phyloP scores from a whole-genome alignment of 2,888 invertebrate species.

The Eupithecia inturbata region DNA sequence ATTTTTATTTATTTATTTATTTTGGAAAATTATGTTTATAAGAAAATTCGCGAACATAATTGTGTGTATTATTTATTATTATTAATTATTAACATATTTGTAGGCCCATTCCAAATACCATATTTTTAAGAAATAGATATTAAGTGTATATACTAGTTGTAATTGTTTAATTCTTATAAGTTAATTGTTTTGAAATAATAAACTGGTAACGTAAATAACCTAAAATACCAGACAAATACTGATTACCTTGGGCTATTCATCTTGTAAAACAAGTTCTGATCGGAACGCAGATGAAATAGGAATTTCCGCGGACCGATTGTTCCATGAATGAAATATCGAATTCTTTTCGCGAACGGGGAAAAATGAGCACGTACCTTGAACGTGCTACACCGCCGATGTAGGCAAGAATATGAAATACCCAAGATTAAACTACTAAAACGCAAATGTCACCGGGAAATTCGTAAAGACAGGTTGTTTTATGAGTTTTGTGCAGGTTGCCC shows the following conservation, averaged over 20 bases:
- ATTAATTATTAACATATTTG: no score
- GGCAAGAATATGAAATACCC: neutral
- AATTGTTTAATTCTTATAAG: no score
- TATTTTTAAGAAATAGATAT: no score
- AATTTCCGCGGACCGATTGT: constrained; percentile 1
- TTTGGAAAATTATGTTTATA: neutral
- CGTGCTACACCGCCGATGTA: neutral
- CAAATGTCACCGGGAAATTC: neutral
- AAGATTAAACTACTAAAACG: constrained; percentile 1
- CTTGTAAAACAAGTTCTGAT: neutral
- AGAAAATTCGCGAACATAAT: neutral
- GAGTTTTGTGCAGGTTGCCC: no score
- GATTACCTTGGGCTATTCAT: neutral
- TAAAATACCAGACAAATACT: no score
- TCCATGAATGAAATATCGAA: constrained; percentile 13
- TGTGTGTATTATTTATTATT: no score
- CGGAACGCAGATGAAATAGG: neutral
- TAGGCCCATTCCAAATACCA: no score
- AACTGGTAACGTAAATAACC: no score
- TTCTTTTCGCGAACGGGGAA: neutral
- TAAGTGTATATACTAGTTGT: no score
- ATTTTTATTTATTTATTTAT: neutral
- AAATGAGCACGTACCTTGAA: constrained; percentile 1
- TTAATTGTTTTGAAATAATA: no score
- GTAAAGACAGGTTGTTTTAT: neutral